Conservation (phyloP, 2,888 invertebrate genomes). For the Ennomos quercinarius region DNA sequence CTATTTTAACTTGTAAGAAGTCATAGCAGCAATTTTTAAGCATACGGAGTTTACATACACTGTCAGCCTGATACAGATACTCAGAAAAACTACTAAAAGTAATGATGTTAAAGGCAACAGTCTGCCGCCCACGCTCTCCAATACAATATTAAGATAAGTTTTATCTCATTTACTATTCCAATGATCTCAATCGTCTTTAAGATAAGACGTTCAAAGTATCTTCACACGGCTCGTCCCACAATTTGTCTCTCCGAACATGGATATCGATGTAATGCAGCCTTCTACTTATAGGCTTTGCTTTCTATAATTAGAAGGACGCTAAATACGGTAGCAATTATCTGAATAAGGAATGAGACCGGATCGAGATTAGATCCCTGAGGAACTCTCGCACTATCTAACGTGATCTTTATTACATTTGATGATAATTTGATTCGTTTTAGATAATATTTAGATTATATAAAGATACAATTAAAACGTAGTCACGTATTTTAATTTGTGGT, state of each 20-base stretch:
- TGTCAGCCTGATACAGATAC: too few species aligned
- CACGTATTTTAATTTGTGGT: constrained; percentile 34
- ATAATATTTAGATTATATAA: constrained; percentile 32
- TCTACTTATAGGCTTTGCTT: constrained; percentile 13
- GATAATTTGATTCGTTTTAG: constrained; percentile 28
- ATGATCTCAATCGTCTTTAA: background rate
- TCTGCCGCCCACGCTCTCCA: too few species aligned
- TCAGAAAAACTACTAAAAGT: too few species aligned
- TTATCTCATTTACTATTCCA: background rate
- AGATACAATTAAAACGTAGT: constrained; percentile 29
- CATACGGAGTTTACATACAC: too few species aligned
- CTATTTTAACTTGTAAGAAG: too few species aligned
- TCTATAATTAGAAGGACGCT: constrained; percentile 29
- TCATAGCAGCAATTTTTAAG: too few species aligned
- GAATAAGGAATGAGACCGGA: constrained; percentile 36
- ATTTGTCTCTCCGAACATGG: constrained; percentile 11
- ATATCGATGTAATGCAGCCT: constrained; percentile 13
- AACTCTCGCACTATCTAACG: constrained; percentile 30
- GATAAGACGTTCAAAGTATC: constrained; percentile 5
- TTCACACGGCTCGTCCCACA: constrained; percentile 6
- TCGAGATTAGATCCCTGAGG: constrained; percentile 34
- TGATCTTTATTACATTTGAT: constrained; percentile 39
- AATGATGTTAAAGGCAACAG: too few species aligned
- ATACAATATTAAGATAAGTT: too few species aligned
- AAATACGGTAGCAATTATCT: constrained; percentile 30